Percentiles rank a stretch among this genome's conserved stretches.
Evolutionary conservation across 1,140 invertebrate species (phyloP).

Genomic region (Bombyx mandarina): DNA sequence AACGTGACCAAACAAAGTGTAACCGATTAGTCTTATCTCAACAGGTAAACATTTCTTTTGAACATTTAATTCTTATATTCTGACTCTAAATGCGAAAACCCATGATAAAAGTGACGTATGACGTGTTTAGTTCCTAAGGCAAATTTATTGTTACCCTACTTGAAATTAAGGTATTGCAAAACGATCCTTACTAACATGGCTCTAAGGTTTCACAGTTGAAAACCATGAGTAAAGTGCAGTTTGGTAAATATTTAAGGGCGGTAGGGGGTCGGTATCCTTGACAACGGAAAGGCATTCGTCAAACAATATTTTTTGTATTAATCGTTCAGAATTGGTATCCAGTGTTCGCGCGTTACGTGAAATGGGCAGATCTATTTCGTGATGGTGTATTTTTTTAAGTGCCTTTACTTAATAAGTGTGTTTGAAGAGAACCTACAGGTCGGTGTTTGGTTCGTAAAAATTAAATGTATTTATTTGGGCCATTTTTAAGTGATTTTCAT

Average conservation of each 20-base stretch:
- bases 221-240: too few species aligned
- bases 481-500: too few species aligned
- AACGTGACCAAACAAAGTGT: slow-evolving; percentile 46
- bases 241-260: background rate
- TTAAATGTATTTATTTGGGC: too few species aligned
- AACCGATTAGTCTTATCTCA: slow-evolving; percentile 59
- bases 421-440: background rate
- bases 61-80: slow-evolving; percentile 28
- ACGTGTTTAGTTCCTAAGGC: too few species aligned
- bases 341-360: slow-evolving; percentile 15
- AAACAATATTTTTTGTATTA: slow-evolving; percentile 22
- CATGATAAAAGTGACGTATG: too few species aligned
- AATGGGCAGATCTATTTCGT: slow-evolving; percentile 11
- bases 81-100: slow-evolving; percentile 11
- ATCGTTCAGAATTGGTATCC: slow-evolving; percentile 21
- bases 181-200: too few species aligned
- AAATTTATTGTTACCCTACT: too few species aligned
- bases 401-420: background rate
- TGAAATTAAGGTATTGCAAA: too few species aligned
- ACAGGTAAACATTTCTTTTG: slow-evolving; percentile 52
- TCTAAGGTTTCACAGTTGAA: too few species aligned
- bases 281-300: slow-evolving; percentile 22
- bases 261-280: slow-evolving; percentile 21
- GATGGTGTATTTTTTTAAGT: background rate
- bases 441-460: too few species aligned